A percentile compares a stretch with the other conserved stretches of the same genome.
phyloP scores from a whole-genome alignment of 2,797 vertebrate species.

The Corythornis leucogaster region DNA sequence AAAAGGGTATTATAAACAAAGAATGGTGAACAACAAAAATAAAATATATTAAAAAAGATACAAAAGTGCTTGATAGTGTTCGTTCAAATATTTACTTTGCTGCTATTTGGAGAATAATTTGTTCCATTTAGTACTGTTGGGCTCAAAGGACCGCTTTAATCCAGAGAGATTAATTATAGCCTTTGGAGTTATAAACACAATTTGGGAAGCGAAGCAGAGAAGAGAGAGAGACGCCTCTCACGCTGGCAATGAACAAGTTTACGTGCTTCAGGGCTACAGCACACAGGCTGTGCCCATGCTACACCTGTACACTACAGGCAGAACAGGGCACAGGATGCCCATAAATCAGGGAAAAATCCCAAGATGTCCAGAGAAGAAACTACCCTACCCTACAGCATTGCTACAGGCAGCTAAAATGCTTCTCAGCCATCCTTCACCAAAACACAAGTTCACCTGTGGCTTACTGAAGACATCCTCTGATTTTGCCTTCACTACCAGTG shows the following conservation, averaged over 20 bases:
- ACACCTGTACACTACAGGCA: not conserved
- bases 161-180: conserved; percentile 73
- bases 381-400: not conserved
- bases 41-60: not conserved
- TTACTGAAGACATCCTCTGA: not conserved
- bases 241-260: not conserved
- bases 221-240: conserved; percentile 12
- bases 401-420: not conserved
- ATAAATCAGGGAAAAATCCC: not conserved
- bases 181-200: conserved; percentile 57
- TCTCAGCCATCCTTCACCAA: not conserved
- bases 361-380: not conserved
- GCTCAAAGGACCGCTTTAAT: conserved; percentile 62
- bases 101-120: conserved; percentile 63
- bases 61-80: conserved; percentile 19
- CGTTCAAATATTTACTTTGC: conserved; percentile 70
- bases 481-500: not conserved
- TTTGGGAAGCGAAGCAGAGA: conserved; percentile 52
- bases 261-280: not conserved
- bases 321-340: not conserved
- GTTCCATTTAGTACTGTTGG: conserved; percentile 64
- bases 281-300: not conserved
- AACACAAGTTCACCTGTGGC: not conserved
- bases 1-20: conserved; percentile 49
- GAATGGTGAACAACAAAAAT: conserved; percentile 37